phyloP scores from a whole-genome alignment of 2,888 invertebrate genomes.

The Callinectes sapidus region DNA sequence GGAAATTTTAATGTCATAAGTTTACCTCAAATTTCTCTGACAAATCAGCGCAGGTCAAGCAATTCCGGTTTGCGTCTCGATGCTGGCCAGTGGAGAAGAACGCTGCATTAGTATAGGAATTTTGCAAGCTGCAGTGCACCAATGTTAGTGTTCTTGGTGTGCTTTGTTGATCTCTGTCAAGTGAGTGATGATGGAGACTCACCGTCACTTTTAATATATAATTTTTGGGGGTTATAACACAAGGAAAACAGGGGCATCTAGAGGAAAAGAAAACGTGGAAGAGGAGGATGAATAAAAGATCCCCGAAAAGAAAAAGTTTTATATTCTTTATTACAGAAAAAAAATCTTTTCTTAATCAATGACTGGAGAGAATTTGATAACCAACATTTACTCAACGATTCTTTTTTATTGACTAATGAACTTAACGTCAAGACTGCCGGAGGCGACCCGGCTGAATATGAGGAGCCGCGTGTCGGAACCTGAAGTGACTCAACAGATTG shows the following conservation, averaged over 20 bases:
- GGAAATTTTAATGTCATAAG: conserved; percentile 31
- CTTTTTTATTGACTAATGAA: conserved; percentile 47
- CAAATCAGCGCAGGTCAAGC: not conserved
- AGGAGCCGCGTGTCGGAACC: conserved; percentile 9
- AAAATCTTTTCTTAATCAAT: conserved; percentile 43
- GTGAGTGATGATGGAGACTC: not conserved
- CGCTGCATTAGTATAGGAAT: not conserved
- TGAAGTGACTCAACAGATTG: conserved; percentile 12
- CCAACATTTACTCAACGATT: conserved; percentile 44
- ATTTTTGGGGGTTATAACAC: conserved; percentile 34
- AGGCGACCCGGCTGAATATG: conserved; percentile 8
- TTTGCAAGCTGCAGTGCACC: not conserved
- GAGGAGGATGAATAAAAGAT: not conserved
- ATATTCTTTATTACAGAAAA: not conserved
- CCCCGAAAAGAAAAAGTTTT: not conserved
- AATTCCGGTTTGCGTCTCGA: not conserved
- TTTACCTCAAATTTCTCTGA: conserved; percentile 52
- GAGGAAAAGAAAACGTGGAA: conserved; percentile 19
- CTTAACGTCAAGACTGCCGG: not conserved
- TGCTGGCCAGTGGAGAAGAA: not conserved
- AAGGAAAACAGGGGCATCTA: not conserved
- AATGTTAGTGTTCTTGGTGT: not conserved
- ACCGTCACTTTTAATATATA: not conserved
- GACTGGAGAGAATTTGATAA: conserved; percentile 49
- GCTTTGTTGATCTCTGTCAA: not conserved